Percentiles rank a stretch among this genome's conserved stretches.
Evolutionary conservation across 2,113 vertebrate genomes (phyloP).

Genomic region (Petaurus breviceps): DNA sequence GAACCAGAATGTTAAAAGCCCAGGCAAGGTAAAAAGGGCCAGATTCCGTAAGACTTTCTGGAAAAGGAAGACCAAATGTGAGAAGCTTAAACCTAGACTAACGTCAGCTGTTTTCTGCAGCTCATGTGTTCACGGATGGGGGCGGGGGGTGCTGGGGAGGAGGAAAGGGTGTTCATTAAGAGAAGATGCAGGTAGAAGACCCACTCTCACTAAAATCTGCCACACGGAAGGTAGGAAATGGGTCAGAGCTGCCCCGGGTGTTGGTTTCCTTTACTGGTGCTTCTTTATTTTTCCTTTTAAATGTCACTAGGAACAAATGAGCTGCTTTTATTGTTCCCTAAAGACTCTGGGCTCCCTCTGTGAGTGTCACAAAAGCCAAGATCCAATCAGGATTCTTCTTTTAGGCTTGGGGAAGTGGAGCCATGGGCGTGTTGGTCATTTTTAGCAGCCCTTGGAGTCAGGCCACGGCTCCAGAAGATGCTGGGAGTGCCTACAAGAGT

Average conservation of each 20-base stretch:
- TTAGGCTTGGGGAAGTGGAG: conserved; percentile 41
- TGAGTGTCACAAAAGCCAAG: conserved; percentile 64
- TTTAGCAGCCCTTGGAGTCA: conserved; percentile 49
- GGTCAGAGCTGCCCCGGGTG: not conserved
- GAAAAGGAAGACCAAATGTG: not conserved
- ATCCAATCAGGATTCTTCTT: conserved; percentile 37
- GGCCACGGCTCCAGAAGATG: conserved; percentile 63
- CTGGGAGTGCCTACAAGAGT: not conserved
- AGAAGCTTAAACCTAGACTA: not conserved
- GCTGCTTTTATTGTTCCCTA: conserved; percentile 51
- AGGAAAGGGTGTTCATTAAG: not conserved
- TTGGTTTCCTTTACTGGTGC: not conserved
- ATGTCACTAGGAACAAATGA: conserved; percentile 49
- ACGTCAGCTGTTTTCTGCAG: not conserved
- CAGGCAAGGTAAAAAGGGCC: not conserved
- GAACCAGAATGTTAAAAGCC: not conserved
- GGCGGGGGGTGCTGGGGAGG: not conserved
- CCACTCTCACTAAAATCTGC: not conserved
- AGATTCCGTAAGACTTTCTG: not conserved
- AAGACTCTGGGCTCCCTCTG: conserved; percentile 48
- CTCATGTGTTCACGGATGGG: not conserved
- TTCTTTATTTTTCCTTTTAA: conserved; percentile 10
- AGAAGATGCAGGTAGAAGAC: not conserved
- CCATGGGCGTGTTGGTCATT: conserved; percentile 62
- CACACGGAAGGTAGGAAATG: not conserved